phyloP scores from a whole-genome alignment of 2,797 vertebrate genomes.

The Prunella strophiata region DNA sequence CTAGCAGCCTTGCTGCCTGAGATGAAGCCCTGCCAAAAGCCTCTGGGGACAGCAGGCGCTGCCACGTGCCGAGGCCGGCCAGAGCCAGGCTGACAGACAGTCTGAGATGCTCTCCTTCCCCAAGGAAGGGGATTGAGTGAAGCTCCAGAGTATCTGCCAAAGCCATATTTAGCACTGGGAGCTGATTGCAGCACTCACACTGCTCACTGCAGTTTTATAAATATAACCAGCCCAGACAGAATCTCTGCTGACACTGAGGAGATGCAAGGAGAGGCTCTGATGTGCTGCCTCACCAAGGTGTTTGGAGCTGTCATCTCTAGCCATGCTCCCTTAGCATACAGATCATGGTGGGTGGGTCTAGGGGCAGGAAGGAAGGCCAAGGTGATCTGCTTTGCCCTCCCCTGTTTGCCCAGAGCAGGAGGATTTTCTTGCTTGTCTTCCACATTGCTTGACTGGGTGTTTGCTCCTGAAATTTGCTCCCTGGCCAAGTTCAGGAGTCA shows the following conservation, averaged over 20 bases:
- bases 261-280: neutral
- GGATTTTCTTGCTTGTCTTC: neutral
- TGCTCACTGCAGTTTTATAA: constrained; percentile 12
- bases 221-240: neutral
- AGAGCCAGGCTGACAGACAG: neutral
- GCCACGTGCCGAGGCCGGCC: neutral
- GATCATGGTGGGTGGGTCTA: no score
- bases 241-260: neutral
- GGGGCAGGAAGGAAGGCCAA: neutral
- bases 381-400: neutral
- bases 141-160: neutral
- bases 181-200: neutral
- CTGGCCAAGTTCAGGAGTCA: neutral
- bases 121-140: neutral
- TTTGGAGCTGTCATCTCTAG: neutral
- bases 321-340: rapidly evolving
- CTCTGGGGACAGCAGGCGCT: neutral
- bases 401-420: neutral
- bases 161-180: constrained; percentile 17
- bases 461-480: neutral
- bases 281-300: neutral
- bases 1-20: neutral
- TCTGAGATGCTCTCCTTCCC: neutral
- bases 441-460: neutral
- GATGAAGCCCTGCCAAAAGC: neutral